Evolutionary conservation across 2,888 invertebrate species (phyloP).

Genomic region (Julus scandinavius): DNA sequence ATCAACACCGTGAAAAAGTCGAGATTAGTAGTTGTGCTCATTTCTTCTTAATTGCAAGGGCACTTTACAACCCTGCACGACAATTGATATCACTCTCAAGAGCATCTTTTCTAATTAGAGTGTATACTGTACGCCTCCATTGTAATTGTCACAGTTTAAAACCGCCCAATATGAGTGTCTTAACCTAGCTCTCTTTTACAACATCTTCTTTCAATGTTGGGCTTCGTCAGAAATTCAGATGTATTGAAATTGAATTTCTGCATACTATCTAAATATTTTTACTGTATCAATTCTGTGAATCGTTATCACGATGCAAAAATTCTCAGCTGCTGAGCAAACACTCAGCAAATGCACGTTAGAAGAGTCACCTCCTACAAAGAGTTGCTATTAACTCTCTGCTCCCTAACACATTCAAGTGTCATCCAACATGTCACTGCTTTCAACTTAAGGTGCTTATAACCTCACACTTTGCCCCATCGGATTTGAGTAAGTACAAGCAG

Average conservation of each 20-base stretch:
- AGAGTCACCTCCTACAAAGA: neutral
- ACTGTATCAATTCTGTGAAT: constrained; percentile 21
- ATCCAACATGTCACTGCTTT: neutral
- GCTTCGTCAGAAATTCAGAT: neutral
- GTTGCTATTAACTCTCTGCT: neutral
- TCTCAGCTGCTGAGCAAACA: neutral
- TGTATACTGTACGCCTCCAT: neutral
- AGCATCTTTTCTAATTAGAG: neutral
- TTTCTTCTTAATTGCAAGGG: neutral
- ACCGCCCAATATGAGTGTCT: neutral
- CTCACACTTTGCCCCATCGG: neutral
- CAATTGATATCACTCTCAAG: neutral
- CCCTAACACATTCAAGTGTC: neutral
- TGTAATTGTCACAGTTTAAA: neutral
- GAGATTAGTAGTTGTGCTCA: neutral
- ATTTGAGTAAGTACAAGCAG: neutral
- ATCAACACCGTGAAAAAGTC: neutral
- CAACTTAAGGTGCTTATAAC: neutral
- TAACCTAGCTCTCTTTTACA: neutral
- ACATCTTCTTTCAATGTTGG: neutral
- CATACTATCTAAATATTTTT: neutral
- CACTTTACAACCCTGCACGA: constrained; percentile 15
- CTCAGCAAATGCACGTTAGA: neutral
- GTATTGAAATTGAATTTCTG: neutral
- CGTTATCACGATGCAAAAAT: neutral